These are phyloP conservation scores for Halichoeres trimaculatus DNA, from an alignment of 2,113 vertebrate species.

Conservation along the genomic window DNA sequence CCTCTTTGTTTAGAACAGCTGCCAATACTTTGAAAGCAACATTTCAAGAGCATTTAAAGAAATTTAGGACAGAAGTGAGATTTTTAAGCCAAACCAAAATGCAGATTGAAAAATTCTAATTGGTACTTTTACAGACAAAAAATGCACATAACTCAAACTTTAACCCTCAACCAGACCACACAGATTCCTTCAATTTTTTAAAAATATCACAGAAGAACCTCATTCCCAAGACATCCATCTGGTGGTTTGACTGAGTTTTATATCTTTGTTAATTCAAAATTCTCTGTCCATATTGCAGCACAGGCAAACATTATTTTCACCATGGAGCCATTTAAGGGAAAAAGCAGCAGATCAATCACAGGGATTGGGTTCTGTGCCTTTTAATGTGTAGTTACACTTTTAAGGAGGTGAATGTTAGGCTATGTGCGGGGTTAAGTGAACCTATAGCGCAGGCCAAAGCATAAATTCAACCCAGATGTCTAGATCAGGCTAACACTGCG, in stretches of 20 bases:
- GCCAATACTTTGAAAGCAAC: conserved; percentile 1
- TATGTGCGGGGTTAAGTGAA: too few relatives aligned
- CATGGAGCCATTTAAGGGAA: conserved; percentile 14
- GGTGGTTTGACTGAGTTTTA: conserved; percentile 8
- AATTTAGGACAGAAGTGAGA: conserved; percentile 8
- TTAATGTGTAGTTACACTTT: too few relatives aligned
- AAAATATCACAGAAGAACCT: not conserved
- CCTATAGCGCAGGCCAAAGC: too few relatives aligned
- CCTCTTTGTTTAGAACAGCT: conserved; percentile 7
- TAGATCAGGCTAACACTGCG: too few relatives aligned
- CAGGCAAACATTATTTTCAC: conserved; percentile 13
- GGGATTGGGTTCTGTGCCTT: too few relatives aligned
- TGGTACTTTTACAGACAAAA: conserved; percentile 11
- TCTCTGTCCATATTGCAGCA: conserved; percentile 1
- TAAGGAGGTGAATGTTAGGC: too few relatives aligned
- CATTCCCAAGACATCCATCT: conserved; percentile 1
- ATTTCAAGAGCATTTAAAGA: not conserved
- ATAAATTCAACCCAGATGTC: too few relatives aligned
- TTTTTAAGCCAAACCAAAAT: conserved; percentile 15
- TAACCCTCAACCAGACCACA: conserved; percentile 7
- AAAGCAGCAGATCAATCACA: not conserved
- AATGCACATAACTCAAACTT: not conserved
- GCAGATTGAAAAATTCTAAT: not conserved
- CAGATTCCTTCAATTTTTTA: conserved; percentile 25
- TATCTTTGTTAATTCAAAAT: conserved; percentile 45